Base-by-base conservation (phyloP, 2,797 vertebrate genomes). In the Hyperoplus lanceolatus region DNA sequence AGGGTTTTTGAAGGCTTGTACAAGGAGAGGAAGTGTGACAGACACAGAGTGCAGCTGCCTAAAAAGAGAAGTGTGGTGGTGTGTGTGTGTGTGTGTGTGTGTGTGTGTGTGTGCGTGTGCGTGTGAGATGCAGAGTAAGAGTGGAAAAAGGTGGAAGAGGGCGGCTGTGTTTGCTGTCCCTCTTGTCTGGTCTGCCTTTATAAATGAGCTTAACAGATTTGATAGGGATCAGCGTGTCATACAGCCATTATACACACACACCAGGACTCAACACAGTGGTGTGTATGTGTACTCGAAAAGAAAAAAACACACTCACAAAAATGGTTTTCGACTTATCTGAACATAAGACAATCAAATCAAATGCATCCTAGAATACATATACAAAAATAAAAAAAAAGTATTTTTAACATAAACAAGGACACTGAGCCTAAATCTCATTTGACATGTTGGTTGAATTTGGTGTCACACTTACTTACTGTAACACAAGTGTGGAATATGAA, bases 401-500 rank as follows among this genome's bases (percentile, higher is more conserved):
- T 83, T 86, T 88, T 83, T 65, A 84, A 73, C 75, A 70, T 70
- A 87, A 84, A 88, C 87, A 90, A 91, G 87, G 88, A 85, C 89
- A 72, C 68, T 61, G 79, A 87, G 73, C 70, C 59, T 91, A 85
- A 29, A 91, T 92, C 87, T 88, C 81, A 76, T 58, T 64, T 84
- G 86, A 83, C 89, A 69, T 14, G 18, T 69, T 77, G 81, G 71
- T 89, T 82, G 79, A 88, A 18, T 81, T 90, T 55, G 38, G 64
- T 85, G 86, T 89, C 90, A 89, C 86, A 84, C 85, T 88, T 87
- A 81, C 87, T 92, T 89, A 90, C 75, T 73, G 64, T 70, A 66
- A 69, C 70, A 42, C 54, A 29, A 81, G 70, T 68, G 51, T 57
- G 55, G 82, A 79, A 29, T 29, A 29, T 29, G 29, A 79, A 58